Evolutionary conservation across 2,888 invertebrate species (phyloP).

Genomic region (Ectobius pallidus): DNA sequence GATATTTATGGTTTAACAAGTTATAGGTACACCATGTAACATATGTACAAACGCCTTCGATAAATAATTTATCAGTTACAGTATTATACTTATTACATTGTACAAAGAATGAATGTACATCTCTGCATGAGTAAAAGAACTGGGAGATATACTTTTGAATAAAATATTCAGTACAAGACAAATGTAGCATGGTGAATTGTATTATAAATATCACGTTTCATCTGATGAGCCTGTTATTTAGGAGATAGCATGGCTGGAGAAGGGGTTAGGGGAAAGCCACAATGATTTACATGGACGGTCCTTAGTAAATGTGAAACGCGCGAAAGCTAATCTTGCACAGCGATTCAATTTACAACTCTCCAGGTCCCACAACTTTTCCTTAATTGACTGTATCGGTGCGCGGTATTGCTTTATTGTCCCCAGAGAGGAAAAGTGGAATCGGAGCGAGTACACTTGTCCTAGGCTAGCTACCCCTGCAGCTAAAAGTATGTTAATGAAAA

Average conservation of each 20-base stretch:
- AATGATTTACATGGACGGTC: neutral
- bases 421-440: neutral
- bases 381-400: conserved; percentile 37
- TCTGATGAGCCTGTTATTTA: neutral
- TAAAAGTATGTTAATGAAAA: too few species aligned
- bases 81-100: too few species aligned
- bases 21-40: too few species aligned
- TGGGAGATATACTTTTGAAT: too few species aligned
- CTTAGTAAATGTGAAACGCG: neutral
- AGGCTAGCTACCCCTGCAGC: too few species aligned
- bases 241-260: neutral
- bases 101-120: too few species aligned
- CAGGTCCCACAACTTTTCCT: conserved; percentile 33
- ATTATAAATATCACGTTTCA: conserved; percentile 27
- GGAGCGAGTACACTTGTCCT: neutral
- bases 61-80: too few species aligned
- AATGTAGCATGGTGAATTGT: conserved; percentile 4
- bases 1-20: too few species aligned
- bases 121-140: too few species aligned
- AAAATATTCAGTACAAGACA: too few species aligned
- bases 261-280: neutral
- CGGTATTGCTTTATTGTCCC: neutral
- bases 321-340: conserved; percentile 32
- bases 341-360: conserved; percentile 39
- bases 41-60: too few species aligned